Percentiles rank a stretch among this genome's conserved stretches.
Conservation (phyloP, 1,140 invertebrate genomes). For the Limonius californicus region DNA sequence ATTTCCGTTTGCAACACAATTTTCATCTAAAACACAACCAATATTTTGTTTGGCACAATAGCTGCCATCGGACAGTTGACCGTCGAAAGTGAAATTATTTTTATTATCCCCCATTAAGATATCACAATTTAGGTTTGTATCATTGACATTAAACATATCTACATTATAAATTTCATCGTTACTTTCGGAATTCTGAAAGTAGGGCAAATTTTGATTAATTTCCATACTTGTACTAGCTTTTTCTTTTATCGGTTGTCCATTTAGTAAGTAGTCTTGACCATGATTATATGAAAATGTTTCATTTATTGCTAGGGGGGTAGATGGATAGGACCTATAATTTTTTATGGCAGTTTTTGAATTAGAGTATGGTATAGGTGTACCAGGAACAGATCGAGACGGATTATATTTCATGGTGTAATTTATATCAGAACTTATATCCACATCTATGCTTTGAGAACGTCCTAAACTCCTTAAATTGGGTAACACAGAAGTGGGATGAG, state of each 20-base stretch:
- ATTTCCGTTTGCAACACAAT: not conserved
- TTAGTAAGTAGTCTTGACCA: constrained; percentile 41
- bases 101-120: constrained; percentile 19
- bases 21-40: not conserved
- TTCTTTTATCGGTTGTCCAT: constrained; percentile 42
- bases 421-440: constrained; percentile 29
- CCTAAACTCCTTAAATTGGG: constrained; percentile 20
- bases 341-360: constrained; percentile 40
- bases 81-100: constrained; percentile 15
- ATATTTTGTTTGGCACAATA: constrained; percentile 16
- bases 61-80: not conserved
- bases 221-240: constrained; percentile 33
- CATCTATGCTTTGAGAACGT: constrained; percentile 40
- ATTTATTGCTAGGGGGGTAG: constrained; percentile 54
- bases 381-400: constrained; percentile 59
- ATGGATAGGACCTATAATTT: constrained; percentile 58
- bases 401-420: constrained; percentile 29
- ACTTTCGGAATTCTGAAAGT: constrained; percentile 32
- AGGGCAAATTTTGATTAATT: constrained; percentile 25
- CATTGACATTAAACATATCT: constrained; percentile 29
- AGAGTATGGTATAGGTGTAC: constrained; percentile 55
- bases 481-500: not conserved
- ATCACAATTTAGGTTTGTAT: constrained; percentile 20
- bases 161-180: constrained; percentile 29
- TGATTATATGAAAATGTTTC: constrained; percentile 58